Evolutionary conservation across 1,140 invertebrate species (phyloP), one percentile per base, ranked within the genome.

Genomic region (Drosophila rhopaloa): DNA sequence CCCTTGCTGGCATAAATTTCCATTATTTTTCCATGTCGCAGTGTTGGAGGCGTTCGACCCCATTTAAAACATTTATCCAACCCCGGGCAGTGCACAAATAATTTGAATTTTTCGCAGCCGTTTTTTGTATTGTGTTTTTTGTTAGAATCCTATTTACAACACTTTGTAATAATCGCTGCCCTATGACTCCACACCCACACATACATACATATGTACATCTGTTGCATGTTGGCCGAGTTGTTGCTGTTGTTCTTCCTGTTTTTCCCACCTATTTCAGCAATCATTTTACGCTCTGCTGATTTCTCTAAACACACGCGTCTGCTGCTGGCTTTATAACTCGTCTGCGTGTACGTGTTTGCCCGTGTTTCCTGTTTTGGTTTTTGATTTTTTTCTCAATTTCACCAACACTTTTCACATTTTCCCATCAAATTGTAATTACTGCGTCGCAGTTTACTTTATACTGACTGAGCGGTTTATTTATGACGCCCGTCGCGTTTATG

Each of bases 211-310:
- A 63, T n/a, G 37, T 37, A 58, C 59, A 86, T 82, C 76, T 82
- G 82, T 85, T 85, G 82, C 82, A 88, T 82, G 77, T 77, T 78
- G 44, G 56, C 57, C 60, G 44, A 74, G 55, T 77, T 59, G 46
- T 81, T 85, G 60, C 74, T 80, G 63, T 73, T 84, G 56, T 65
- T 71, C 46, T 75, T 58, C 48, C 29, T 27, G 8, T 55, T 55
- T 71, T 68, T 47, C 27, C 46, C 44, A 55, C 41, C 48, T 43
- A 63, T 57, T 32, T 47, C 75, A 51, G 40, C 54, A 29, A 57
- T 56, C 46, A 58, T 59, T 68, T 74, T 27, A 59, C 48, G 46
- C 46, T 29, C 63, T 58, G 44, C 40, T 58, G 41, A 54, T 55
- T 82, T 47, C 43, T 47, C 58, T 51, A 73, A 73, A 58, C 61